Conservation (phyloP, 2,797 vertebrate genomes). For the Pseudochromis fuscus region DNA sequence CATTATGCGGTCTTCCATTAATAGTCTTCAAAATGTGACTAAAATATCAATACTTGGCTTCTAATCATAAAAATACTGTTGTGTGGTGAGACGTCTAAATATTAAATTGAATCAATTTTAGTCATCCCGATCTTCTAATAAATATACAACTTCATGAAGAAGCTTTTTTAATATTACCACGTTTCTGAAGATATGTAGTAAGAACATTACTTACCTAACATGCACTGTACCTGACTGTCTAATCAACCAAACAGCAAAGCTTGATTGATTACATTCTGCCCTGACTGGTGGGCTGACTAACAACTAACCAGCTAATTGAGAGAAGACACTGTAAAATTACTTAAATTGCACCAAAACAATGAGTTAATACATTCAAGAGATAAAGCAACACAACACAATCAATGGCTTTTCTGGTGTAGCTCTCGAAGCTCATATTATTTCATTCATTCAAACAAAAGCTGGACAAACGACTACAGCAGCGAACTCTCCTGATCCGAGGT, state of each 20-base stretch:
- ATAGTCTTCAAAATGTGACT: constrained; percentile 39
- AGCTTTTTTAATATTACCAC: neutral
- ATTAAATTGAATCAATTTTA: constrained; percentile 37
- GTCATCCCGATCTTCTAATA: constrained; percentile 3
- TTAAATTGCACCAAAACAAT: neutral
- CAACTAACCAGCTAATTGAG: neutral
- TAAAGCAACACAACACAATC: neutral
- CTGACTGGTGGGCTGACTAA: neutral
- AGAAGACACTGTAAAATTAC: neutral
- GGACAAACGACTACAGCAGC: neutral
- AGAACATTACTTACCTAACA: neutral
- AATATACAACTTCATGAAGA: constrained; percentile 18
- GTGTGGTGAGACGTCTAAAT: constrained; percentile 11
- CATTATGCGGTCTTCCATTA: constrained; percentile 43
- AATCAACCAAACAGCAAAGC: no score
- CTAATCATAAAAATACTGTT: constrained; percentile 41
- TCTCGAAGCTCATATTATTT: no score
- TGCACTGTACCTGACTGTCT: no score
- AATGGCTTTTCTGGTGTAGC: neutral
- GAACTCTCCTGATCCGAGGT: neutral
- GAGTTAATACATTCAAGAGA: neutral
- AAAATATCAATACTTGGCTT: constrained; percentile 49
- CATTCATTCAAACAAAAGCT: no score
- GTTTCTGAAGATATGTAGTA: no score
- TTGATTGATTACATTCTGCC: neutral